Evolutionary conservation across 1,140 invertebrate species (phyloP), one percentile per base, ranked within the genome.

Genomic region (Zaprionus ghesquierei): DNA sequence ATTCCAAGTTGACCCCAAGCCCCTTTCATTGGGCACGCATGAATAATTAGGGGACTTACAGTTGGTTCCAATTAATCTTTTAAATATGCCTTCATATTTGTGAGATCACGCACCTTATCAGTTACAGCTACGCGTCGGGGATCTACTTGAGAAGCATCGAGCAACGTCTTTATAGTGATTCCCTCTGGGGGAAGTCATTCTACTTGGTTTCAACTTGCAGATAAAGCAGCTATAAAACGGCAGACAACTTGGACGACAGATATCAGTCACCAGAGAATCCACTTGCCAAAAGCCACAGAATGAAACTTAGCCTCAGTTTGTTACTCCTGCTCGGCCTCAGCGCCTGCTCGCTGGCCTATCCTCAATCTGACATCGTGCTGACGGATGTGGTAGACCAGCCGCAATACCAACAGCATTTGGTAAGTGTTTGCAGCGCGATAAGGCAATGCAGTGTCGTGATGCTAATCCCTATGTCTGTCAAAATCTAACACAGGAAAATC

Each of bases 91-190:
- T n/a, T 27, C 4, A 33, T 35, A 55, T 46, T 41, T 53, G 59
- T 5, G 25, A 61, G 59, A 65, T 35, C 51, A 65, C 10, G 23
- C 54, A 35, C 18, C 70, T 82, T 82, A 82, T 82, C 80, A 82
- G n/a, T 23, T 13, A 20, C 12, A 44, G 12, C 31, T 25, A 3
- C 23, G 29, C 18, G 15, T n/a, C 25, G 77, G 81, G 81, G 77
- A 85, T 85, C 54, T 63, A 79, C 81, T 50, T 53, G 60, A 44
- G 75, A 64, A 82, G 50, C 38, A 49, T n/a, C n/a, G n/a, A n/a
- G n/a, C 5, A 38, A 8, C 6, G 10, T 38, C 38, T 27, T 15
- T 10, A 29, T 13, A 33, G 27, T 63, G 80, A 69, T 54, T 84
- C 80, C 80, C 79, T 55, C 4, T 9, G 13, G 5, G 33, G 79